These are phyloP conservation scores for Empidonax alnorum DNA, from an alignment of 2,113 vertebrate species.

Conservation along the genomic window DNA sequence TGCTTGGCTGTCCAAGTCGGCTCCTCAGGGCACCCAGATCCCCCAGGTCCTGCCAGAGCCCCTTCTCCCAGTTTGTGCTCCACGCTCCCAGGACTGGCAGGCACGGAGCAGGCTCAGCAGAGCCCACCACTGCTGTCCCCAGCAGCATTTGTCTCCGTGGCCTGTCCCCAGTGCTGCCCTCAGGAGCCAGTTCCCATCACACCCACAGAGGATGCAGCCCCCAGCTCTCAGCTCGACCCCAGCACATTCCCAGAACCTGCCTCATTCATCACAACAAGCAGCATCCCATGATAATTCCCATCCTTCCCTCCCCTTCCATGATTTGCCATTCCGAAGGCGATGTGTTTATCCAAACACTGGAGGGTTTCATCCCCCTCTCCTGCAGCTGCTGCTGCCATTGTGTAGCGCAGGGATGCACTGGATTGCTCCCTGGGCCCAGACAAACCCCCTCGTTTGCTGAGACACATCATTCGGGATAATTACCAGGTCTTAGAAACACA, in stretches of 20 bases:
- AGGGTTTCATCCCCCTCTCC: not conserved
- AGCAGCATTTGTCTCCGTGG: rapidly evolving
- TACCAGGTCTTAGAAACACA: constrained; percentile 14
- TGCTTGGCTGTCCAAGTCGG: not conserved
- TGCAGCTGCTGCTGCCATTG: constrained; percentile 31
- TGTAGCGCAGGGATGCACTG: not conserved
- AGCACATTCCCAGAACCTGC: not conserved
- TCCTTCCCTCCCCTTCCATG: not conserved
- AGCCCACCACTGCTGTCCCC: not conserved
- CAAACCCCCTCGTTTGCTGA: constrained; percentile 20
- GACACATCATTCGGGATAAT: constrained; percentile 52
- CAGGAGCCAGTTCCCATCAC: rapidly evolving
- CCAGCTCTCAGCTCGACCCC: too few relatives aligned
- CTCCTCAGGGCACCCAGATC: not conserved
- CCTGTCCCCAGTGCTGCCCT: not conserved
- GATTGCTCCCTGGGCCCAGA: not conserved
- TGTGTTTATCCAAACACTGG: not conserved
- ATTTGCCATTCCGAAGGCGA: not conserved
- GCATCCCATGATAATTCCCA: not conserved
- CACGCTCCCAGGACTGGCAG: rapidly evolving
- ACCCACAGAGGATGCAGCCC: not conserved
- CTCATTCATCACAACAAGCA: rapidly evolving
- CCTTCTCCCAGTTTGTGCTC: not conserved
- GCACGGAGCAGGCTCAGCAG: rapidly evolving
- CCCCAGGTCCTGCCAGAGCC: rapidly evolving